Evolutionary conservation across 2,888 invertebrate species (phyloP), one percentile per base, ranked within the genome.

Genomic region (Iselma pallidipennis): DNA sequence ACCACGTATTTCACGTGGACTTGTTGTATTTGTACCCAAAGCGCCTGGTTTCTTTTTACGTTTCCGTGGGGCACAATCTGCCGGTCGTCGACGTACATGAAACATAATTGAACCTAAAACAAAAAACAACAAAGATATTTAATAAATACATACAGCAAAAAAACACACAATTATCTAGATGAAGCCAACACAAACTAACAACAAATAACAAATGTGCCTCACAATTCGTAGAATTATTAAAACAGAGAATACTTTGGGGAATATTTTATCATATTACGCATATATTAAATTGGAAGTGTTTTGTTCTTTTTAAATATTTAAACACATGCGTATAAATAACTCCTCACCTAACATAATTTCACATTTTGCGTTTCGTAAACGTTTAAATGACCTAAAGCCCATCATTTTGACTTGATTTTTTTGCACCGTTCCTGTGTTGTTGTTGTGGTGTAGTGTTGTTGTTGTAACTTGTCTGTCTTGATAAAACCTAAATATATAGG

Each of bases 21-120:
- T 84, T 65, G 84, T 82, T 69, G 83, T 82, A 68, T 83, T 78
- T 56, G 78, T 74, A 33, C 80, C 80, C 31, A 80, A 71, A 19
- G 84, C 84, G 14, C 86, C 85, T 57, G 85, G 84, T 79, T 87
- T 87, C 81, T 90, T 90, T 86, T 96, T 96, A 86, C 96, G 93
- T 73, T 95, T 89, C 71, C 95, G 90, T 65, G 95, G 88, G 67
- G 94, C 95, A 75, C 92, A 90, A 81, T 96, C 96, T 53, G 94
- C 92, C 71, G 97, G 95, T 78, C 96, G 88, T 80, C 95, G 88
- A 78, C 96, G 88, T 81, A 98, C 94, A 84, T 98, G 97, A 82
- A 98, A 98, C 92, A 96, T 97, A 79, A 98, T 93, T 77, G 95
- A 95, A 82, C 96, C 96, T 94, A 83, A 54, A 76, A 80, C 10